A percentile compares a stretch with the other conserved stretches of the same genome.
Conservation (phyloP, 2,113 vertebrate species). For the Nycticebus coucang region DNA sequence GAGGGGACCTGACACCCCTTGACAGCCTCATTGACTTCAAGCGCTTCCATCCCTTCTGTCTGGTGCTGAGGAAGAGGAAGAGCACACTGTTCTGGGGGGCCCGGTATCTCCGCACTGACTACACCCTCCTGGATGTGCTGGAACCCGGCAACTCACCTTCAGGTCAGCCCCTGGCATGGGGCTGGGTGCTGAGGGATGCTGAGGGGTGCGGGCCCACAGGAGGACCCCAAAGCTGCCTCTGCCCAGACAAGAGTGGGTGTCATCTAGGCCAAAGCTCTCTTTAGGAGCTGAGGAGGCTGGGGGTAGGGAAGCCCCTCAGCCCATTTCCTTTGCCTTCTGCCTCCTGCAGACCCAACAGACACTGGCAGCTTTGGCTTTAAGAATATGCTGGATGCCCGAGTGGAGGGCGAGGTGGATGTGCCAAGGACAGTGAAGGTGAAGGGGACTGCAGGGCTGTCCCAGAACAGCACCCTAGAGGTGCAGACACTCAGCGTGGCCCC, state of each 20-base stretch:
- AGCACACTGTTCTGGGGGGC: conserved; percentile 72
- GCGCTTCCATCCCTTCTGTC: conserved; percentile 78
- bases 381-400: conserved; percentile 48
- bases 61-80: conserved; percentile 78
- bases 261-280: not conserved
- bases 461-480: conserved; percentile 74
- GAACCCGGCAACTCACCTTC: conserved; percentile 53
- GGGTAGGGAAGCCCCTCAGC: fast-evolving
- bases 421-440: not conserved
- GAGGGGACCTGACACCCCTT: conserved; percentile 74
- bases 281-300: not conserved
- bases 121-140: conserved; percentile 73
- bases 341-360: conserved; percentile 71
- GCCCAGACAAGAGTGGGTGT: not conserved
- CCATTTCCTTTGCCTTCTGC: not conserved
- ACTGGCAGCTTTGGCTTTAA: conserved; percentile 73
- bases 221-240: not conserved
- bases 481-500: conserved; percentile 66
- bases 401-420: conserved; percentile 66
- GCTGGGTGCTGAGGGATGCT: fast-evolving
- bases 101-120: conserved; percentile 71
- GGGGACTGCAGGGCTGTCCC: not conserved
- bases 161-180: conserved; percentile 27
- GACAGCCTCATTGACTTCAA: conserved; percentile 80
- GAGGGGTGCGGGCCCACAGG: fast-evolving